These are phyloP conservation scores for Drosophila micromelanica DNA, from an alignment of 1,140 invertebrate genomes.

Conservation along the genomic window DNA sequence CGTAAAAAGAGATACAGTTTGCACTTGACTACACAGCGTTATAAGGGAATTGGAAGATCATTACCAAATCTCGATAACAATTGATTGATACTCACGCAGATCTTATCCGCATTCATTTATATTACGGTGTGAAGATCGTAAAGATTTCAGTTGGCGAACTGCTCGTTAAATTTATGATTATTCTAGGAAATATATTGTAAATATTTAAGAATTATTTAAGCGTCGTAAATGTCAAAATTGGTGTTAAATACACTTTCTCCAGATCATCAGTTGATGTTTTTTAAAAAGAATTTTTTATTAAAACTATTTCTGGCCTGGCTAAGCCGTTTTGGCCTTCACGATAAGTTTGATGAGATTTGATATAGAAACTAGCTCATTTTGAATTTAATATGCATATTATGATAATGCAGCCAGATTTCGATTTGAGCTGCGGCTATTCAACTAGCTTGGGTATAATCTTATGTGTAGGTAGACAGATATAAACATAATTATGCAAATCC, in stretches of 20 bases:
- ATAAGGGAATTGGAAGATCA: conserved; percentile 25
- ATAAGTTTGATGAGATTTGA: conserved; percentile 37
- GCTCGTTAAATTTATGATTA: not conserved
- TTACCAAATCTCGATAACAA: conserved; percentile 32
- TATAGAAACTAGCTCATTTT: conserved; percentile 47
- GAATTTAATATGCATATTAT: conserved; percentile 45
- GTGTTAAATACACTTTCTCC: too few relatives aligned
- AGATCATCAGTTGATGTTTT: too few relatives aligned
- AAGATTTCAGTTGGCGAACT: conserved; percentile 6
- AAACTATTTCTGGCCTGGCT: not conserved
- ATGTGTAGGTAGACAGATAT: conserved; percentile 38
- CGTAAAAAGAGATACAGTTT: conserved; percentile 32
- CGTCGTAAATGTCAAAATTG: too few relatives aligned
- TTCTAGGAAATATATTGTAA: not conserved
- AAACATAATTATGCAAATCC: conserved; percentile 78
- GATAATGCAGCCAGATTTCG: conserved; percentile 35
- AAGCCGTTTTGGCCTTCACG: conserved; percentile 7
- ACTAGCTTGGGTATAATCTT: conserved; percentile 6
- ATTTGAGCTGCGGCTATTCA: conserved; percentile 20
- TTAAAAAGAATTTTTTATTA: not conserved
- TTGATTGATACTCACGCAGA: conserved; percentile 19
- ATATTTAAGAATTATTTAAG: not conserved
- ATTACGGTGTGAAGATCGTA: conserved; percentile 27
- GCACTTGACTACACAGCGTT: conserved; percentile 59
- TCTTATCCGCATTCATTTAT: conserved; percentile 29